Evolutionary conservation across 92 coral and sea anemone genomes (phyloP).

Genomic region (Umimayanthus kanabou): DNA sequence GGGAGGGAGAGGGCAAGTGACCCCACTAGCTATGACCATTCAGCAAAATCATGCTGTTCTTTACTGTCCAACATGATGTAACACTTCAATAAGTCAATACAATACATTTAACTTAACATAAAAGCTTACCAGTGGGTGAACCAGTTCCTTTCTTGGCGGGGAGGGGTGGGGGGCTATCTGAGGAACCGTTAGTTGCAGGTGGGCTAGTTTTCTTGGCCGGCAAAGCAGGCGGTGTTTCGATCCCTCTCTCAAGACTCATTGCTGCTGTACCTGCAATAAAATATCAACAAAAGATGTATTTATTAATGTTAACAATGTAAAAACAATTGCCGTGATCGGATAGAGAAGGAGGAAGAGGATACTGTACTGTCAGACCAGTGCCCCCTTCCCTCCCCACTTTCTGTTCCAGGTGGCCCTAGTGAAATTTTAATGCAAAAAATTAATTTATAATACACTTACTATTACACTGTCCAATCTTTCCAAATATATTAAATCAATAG

Average conservation of each 20-base stretch:
- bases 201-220: slow-evolving; percentile 32
- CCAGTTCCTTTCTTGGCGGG: slow-evolving; percentile 36
- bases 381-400: neutral
- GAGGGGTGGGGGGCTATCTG: slow-evolving; percentile 44
- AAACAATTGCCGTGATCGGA: too few species aligned
- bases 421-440: too few species aligned
- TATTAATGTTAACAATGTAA: neutral
- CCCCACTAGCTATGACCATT: too few species aligned
- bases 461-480: too few species aligned
- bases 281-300: neutral
- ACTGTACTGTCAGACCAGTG: too few species aligned
- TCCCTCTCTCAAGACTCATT: slow-evolving; percentile 24
- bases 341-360: too few species aligned
- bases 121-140: neutral
- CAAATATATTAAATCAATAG: too few species aligned
- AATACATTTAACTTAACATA: too few species aligned
- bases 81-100: neutral
- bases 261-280: slow-evolving; percentile 18
- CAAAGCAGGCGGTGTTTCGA: slow-evolving; percentile 39
- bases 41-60: neutral
- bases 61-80: too few species aligned
- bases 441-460: too few species aligned
- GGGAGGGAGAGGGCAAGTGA: too few species aligned
- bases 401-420: neutral
- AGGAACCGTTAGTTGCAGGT: neutral